Evolutionary conservation across 35 echinoderm and acorn worm species (phyloP), one percentile per base, ranked within the genome.

Genomic region (Patiria miniata): DNA sequence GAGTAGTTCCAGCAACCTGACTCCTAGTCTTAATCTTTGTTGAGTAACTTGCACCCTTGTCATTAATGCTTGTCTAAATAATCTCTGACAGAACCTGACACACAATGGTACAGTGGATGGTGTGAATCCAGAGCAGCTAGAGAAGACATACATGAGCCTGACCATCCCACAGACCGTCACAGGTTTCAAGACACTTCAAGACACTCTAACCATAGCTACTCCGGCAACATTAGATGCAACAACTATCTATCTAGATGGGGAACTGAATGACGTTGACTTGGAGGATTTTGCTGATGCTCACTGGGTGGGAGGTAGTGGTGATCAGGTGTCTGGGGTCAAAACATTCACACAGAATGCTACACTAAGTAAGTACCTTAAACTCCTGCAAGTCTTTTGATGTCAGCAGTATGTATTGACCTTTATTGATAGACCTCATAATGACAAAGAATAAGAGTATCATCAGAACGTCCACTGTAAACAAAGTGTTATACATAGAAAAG

Each of bases 271-370:
- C 2, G 18, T 85, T 3, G 77, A 88, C 65, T 38, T 91, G 34
- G 73, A 83, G 14, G 65, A 79, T 32, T 78, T 95, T 39, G 5
- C 50, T 47, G 42, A 29, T 23, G 22, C 29, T 28, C 89, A 68
- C 51, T 91, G 86, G 52, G 52, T 91, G 6, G 58, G 53, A 39
- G 77, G 86, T 18, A 52, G 47, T 19, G 89, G 44, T 5, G 68
- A 95, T 40, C 79, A 86, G 6, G 79, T 95, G 0, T 51, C 51
- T 30, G 93, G 85, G 42, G 30, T 79, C 15, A 85, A 92, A 52
- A 91, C 85, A 10, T 91, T 95, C 53, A 40, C 53, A 18, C 36
- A 79, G 34, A 92, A 87, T 88, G 78, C 91, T n/a, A 88, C 93
- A 6, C 81, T 93, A 90, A 87, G 92, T 93, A 17, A 52, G 59